These are phyloP conservation scores for Bursaphelenchus okinawaensis DNA, from an alignment of 2,888 invertebrate species.

Conservation along the genomic window DNA sequence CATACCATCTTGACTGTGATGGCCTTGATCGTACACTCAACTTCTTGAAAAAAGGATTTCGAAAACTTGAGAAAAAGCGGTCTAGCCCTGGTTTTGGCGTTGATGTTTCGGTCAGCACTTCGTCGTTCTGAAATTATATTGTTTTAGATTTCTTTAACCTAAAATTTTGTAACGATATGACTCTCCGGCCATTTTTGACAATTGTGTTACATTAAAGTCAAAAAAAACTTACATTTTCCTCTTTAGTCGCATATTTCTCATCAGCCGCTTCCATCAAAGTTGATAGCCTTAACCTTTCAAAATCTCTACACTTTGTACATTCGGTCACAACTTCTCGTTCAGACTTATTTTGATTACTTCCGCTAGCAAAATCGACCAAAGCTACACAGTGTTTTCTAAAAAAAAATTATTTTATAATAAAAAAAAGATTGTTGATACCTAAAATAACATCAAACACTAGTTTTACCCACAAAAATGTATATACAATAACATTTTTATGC, in stretches of 20 bases:
- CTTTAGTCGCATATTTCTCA: constrained; percentile 5
- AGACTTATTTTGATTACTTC: neutral
- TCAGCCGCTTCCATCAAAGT: constrained; percentile 24
- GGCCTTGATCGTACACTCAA: neutral
- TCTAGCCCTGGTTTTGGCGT: constrained; percentile 3
- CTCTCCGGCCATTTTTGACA: neutral
- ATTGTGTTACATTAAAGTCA: neutral
- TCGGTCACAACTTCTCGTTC: neutral
- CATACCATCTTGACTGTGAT: neutral
- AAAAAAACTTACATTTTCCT: neutral
- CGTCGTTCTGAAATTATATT: too few species aligned
- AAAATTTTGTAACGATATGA: too few species aligned
- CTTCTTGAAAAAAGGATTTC: constrained; percentile 14
- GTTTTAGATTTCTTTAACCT: constrained; percentile 1
- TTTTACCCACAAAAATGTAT: too few species aligned
- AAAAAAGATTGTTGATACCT: too few species aligned
- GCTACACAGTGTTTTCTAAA: constrained; percentile 25
- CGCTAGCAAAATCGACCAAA: constrained; percentile 15
- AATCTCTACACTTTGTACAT: constrained; percentile 25
- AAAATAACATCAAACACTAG: too few species aligned
- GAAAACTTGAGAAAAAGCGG: constrained; percentile 11
- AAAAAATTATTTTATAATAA: neutral
- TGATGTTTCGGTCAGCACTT: too few species aligned
- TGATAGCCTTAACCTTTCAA: constrained; percentile 19
- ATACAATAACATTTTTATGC: too few species aligned